These are phyloP conservation scores for Axea sp. DNA, from an alignment of 2,888 invertebrate genomes.

Conservation along the genomic window DNA sequence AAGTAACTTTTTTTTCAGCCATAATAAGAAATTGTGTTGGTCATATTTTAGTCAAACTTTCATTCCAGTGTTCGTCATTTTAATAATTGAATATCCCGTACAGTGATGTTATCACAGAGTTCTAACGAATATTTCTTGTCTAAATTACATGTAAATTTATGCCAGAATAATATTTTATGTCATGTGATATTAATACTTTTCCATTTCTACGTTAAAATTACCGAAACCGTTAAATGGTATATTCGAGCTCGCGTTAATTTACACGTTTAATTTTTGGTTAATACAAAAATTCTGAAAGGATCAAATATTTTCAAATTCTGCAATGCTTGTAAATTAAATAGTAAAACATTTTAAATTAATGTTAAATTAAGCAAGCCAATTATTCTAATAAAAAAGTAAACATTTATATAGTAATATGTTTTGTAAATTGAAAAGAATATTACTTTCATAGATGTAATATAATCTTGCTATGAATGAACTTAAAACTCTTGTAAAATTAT, in stretches of 20 bases:
- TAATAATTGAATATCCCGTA: slow-evolving; percentile 62
- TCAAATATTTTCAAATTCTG: too few relatives aligned
- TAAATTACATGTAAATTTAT: slow-evolving; percentile 61
- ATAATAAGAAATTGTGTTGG: slow-evolving; percentile 55
- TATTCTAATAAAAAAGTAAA: too few relatives aligned
- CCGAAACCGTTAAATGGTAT: slow-evolving; percentile 47
- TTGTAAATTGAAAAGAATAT: too few relatives aligned
- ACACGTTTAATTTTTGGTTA: slow-evolving; percentile 35
- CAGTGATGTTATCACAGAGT: slow-evolving; percentile 59
- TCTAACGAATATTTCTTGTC: slow-evolving; percentile 62
- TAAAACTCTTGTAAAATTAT: too few relatives aligned
- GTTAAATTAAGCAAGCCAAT: too few relatives aligned
- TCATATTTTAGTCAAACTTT: slow-evolving; percentile 60
- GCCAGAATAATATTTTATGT: slow-evolving; percentile 62
- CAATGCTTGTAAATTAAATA: too few relatives aligned
- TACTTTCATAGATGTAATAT: too few relatives aligned
- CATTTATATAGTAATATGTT: too few relatives aligned
- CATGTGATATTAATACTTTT: slow-evolving; percentile 62
- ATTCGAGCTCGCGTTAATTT: slow-evolving; percentile 34
- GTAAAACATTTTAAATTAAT: too few relatives aligned
- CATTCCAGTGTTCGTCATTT: slow-evolving; percentile 60
- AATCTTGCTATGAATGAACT: too few relatives aligned
- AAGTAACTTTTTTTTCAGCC: slow-evolving; percentile 44
- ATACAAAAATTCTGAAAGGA: too few relatives aligned
- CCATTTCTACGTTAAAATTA: slow-evolving; percentile 43